These are phyloP conservation scores for Morone saxatilis DNA, from an alignment of 2,113 vertebrate genomes.

Conservation along the genomic window DNA sequence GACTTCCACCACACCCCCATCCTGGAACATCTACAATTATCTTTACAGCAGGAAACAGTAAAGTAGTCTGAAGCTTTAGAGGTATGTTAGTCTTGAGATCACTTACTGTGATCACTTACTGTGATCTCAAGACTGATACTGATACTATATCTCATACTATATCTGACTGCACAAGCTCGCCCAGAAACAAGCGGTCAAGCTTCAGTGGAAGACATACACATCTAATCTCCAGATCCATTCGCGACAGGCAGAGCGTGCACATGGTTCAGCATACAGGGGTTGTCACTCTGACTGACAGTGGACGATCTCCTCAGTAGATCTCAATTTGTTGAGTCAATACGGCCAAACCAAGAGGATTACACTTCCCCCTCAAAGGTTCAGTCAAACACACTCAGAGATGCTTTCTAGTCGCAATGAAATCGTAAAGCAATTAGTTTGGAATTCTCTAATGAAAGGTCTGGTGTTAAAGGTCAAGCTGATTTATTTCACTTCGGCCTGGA, in stretches of 20 bases:
- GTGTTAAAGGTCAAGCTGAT: constrained; percentile 78
- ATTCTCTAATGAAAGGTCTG: constrained; percentile 76
- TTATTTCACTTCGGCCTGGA: constrained; percentile 71
- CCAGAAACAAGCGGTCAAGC: constrained; percentile 12
- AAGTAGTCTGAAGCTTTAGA: constrained; percentile 48
- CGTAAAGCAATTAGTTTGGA: constrained; percentile 79
- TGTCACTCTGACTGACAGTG: constrained; percentile 26
- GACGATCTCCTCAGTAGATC: constrained; percentile 15
- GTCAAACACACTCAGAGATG: constrained; percentile 42
- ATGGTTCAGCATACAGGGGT: neutral
- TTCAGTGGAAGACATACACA: neutral
- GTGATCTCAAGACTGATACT: no score
- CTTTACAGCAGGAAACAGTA: constrained; percentile 80
- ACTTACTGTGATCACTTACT: constrained; percentile 13
- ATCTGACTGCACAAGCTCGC: constrained; percentile 6
- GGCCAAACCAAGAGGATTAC: constrained; percentile 7
- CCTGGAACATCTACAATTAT: constrained; percentile 73
- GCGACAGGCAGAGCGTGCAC: neutral
- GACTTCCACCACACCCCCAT: constrained; percentile 66
- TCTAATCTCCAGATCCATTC: neutral
- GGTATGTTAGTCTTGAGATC: constrained; percentile 48
- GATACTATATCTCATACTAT: constrained; percentile 28
- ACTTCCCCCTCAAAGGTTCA: constrained; percentile 5
- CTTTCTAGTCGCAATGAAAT: constrained; percentile 67
- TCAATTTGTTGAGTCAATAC: constrained; percentile 56